Evolutionary conservation across 2,113 vertebrate genomes (phyloP).

Genomic region (Urocitellus parryii): DNA sequence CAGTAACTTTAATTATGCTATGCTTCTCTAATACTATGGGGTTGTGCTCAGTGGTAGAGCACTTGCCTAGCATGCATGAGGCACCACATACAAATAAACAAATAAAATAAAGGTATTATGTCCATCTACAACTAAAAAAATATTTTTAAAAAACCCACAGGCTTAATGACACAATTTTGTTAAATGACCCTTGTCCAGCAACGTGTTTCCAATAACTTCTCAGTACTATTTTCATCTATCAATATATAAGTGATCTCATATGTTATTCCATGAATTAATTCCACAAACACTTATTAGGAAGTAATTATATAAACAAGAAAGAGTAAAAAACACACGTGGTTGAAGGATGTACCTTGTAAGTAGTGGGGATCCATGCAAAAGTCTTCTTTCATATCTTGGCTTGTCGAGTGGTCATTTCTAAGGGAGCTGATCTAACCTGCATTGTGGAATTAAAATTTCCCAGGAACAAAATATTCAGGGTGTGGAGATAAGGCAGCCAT

Average conservation of each 20-base stretch:
- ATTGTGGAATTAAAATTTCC: not conserved
- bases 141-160: not conserved
- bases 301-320: not conserved
- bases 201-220: not conserved
- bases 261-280: not conserved
- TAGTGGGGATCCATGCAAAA: not conserved
- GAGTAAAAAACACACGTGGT: not conserved
- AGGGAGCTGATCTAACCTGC: not conserved
- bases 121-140: not conserved
- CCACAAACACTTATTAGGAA: constrained; percentile 12
- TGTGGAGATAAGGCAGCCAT: not conserved
- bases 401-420: not conserved
- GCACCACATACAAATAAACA: no score
- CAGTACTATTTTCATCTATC: not conserved
- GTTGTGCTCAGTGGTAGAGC: no score
- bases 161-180: not conserved
- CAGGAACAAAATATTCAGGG: not conserved
- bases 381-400: not conserved
- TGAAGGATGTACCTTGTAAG: not conserved
- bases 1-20: not conserved
- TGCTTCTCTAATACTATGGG: not conserved
- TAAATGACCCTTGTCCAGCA: not conserved
- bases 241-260: constrained; percentile 9
- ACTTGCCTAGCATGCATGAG: no score
- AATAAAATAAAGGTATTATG: not conserved